These are phyloP conservation scores for Prolemur simus DNA, from an alignment of 2,113 vertebrate genomes.

Conservation along the genomic window DNA sequence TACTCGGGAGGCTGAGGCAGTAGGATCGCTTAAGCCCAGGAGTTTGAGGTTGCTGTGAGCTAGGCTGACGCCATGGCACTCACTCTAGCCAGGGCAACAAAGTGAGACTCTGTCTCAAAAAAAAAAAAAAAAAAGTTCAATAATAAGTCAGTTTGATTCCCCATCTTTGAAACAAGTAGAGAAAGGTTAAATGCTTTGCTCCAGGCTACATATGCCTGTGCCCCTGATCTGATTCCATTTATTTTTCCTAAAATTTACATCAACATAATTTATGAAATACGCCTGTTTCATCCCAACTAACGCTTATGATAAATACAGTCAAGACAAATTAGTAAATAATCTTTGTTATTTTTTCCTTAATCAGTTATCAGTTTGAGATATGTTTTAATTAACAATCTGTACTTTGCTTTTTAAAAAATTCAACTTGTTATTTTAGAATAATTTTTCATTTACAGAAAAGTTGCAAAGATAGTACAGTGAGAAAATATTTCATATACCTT, in stretches of 20 bases:
- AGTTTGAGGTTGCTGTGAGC: too few species aligned
- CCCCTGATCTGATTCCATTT: neutral
- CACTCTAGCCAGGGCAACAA: too few species aligned
- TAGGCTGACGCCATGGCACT: too few species aligned
- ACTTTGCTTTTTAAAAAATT: neutral
- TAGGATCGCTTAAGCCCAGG: too few species aligned
- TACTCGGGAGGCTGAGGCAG: too few species aligned
- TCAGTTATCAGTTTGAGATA: neutral
- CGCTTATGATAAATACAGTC: neutral
- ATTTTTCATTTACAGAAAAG: neutral
- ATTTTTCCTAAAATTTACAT: conserved; percentile 8
- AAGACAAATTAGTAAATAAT: neutral
- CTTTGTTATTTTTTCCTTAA: neutral
- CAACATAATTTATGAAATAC: neutral
- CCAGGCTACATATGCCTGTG: neutral
- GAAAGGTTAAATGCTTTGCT: neutral
- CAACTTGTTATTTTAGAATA: neutral
- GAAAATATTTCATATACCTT: neutral
- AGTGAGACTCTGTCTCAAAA: too few species aligned
- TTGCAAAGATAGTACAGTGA: neutral
- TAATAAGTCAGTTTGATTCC: neutral
- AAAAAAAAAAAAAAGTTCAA: too few species aligned
- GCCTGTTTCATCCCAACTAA: neutral
- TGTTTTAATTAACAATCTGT: neutral
- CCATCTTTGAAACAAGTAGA: neutral